Evolutionary conservation across 1,140 invertebrate genomes (phyloP).

Genomic region (Dendrolimus kikuchii): DNA sequence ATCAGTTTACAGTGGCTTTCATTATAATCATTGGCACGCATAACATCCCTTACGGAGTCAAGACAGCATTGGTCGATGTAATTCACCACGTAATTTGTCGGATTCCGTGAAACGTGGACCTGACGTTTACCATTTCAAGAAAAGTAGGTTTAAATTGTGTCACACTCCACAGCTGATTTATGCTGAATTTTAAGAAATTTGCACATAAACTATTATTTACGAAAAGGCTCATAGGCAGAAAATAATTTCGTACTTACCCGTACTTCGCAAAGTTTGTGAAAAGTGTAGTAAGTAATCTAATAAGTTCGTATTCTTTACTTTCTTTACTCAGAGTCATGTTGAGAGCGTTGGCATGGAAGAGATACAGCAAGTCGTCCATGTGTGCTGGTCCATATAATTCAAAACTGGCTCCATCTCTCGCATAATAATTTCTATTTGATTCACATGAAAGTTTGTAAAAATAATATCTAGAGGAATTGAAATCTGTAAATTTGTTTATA

Average conservation of each 20-base stretch:
- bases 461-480: conserved; percentile 18
- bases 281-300: conserved; percentile 52
- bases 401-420: conserved; percentile 15
- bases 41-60: too few species aligned
- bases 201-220: too few species aligned
- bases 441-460: conserved; percentile 29
- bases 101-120: too few species aligned
- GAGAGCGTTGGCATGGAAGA: conserved; percentile 28
- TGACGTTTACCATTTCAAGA: too few species aligned
- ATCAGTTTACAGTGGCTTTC: too few species aligned
- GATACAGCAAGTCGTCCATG: conserved; percentile 41
- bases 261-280: conserved; percentile 72
- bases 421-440: conserved; percentile 30
- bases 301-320: conserved; percentile 36
- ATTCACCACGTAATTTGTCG: too few species aligned
- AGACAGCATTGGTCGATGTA: too few species aligned
- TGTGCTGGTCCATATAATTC: conserved; percentile 30
- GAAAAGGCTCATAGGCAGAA: too few species aligned
- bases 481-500: conserved; percentile 30
- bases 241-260: conserved; percentile 43
- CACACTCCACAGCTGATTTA: too few species aligned
- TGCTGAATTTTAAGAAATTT: too few species aligned
- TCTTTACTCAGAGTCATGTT: conserved; percentile 23
- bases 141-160: too few species aligned
- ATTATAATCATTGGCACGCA: too few species aligned